Base-by-base conservation (phyloP, 2,888 invertebrate genomes). In the Criorhina ranunculi region DNA sequence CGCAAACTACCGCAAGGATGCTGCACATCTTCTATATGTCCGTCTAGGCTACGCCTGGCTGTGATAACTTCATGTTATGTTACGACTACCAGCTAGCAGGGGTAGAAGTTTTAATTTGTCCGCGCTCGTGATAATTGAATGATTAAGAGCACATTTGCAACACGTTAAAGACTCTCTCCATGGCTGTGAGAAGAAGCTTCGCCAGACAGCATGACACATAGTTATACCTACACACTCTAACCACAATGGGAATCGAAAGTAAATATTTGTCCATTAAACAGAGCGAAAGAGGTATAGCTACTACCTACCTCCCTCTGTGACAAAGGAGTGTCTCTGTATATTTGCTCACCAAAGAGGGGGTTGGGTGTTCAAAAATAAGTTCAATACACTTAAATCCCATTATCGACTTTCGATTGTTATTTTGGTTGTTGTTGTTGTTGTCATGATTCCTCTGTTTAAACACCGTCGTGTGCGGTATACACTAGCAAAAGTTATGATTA, bases 141-240 rank as follows among this genome's bases (percentile, higher is more conserved):
- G 79, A 85, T 85, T 79, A 75, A 79, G 75, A 64, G 64, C 83
- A 75, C 75, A 85, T 79, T 79, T 57, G 57, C 64, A 73, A 62
- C n/a, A n/a, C 73, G 66, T 37, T 60, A 69, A 76, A 70, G 55
- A 17, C 51, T 49, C 57, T n/a, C n/a, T 12, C 37, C 12, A 62
- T 46, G 37, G 44, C 42, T 15, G 42, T 66, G 4, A 19, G 8
- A n/a, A 40, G 24, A 37, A 8, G 29, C 33, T 33, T 46, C 8
- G 17, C 5, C 46, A 37, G 44, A 24, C 11, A 11, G 35, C 24
- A 40, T 17, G 40, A 64, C 31, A 55, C 29, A 12, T 15, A 49
- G 31, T 37, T 37, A n/a, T n/a, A n/a, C n/a, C n/a, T n/a, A 77
- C 15, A 12, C 29, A 29, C 8, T 11, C 8, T 33, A 70, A 8